Evolutionary conservation across 2,888 invertebrate genomes (phyloP).

Genomic region (Leptarthrus brevirostris): DNA sequence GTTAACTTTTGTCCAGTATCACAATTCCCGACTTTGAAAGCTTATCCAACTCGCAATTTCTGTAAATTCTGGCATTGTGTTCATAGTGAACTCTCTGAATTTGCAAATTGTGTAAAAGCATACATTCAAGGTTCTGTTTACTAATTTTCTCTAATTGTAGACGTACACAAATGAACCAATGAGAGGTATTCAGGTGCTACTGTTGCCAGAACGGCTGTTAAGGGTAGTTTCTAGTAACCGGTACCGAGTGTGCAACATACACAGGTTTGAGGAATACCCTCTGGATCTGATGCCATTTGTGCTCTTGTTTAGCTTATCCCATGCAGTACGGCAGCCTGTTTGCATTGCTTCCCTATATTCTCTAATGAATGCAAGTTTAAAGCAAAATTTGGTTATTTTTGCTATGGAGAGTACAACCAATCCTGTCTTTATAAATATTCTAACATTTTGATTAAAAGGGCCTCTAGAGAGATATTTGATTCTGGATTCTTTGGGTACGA

Average conservation of each 20-base stretch:
- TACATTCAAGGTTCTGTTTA: constrained; percentile 15
- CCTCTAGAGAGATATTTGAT: too few species aligned
- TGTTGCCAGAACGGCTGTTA: background rate
- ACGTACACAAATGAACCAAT: background rate
- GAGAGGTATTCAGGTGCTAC: background rate
- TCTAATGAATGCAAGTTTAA: constrained; percentile 39
- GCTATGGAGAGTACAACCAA: constrained; percentile 34
- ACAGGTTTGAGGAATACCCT: constrained; percentile 5
- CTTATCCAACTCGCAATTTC: background rate
- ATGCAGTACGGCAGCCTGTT: constrained; percentile 5
- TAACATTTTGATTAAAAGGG: constrained; percentile 26
- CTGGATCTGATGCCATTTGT: constrained; percentile 8
- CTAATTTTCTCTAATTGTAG: constrained; percentile 33
- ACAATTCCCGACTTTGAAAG: background rate
- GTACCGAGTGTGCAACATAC: background rate
- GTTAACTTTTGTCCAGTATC: background rate
- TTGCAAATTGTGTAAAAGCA: constrained; percentile 16
- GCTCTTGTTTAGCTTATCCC: constrained; percentile 14
- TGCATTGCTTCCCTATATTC: background rate
- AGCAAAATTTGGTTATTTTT: constrained; percentile 39
- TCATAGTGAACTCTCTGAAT: background rate
- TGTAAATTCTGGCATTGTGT: background rate
- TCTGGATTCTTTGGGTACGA: too few species aligned
- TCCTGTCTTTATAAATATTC: constrained; percentile 36
- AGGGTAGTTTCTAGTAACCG: too few species aligned